A percentile compares a stretch with the other conserved stretches of the same genome.
Conservation (phyloP, 2,888 invertebrate genomes). For the Drosophila prostipennis region DNA sequence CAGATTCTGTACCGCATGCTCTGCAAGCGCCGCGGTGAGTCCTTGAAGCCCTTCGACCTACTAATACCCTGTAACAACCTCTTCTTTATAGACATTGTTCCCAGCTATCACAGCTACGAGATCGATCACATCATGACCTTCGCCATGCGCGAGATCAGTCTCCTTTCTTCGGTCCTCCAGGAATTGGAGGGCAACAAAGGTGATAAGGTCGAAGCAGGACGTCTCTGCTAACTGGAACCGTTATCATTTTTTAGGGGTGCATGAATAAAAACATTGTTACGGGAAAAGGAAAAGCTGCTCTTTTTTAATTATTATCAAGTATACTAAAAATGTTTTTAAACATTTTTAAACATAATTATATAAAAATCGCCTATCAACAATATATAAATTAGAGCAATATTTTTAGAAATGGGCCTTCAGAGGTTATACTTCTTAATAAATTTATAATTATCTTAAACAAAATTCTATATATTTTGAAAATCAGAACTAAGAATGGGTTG, state of each 20-base stretch:
- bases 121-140: slow-evolving; percentile 57
- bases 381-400: too few species aligned
- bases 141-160: slow-evolving; percentile 48
- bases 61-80: neutral
- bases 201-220: slow-evolving; percentile 30
- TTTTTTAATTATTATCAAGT: too few species aligned
- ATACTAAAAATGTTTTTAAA: too few species aligned
- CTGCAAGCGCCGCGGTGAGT: slow-evolving; percentile 76
- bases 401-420: too few species aligned
- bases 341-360: too few species aligned
- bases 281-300: neutral
- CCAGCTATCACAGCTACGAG: slow-evolving; percentile 30
- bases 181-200: slow-evolving; percentile 47
- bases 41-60: neutral
- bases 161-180: slow-evolving; percentile 37
- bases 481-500: neutral
- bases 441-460: too few species aligned
- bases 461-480: too few species aligned
- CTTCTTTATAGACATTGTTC: slow-evolving; percentile 39
- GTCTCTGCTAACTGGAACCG: slow-evolving; percentile 5
- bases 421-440: too few species aligned
- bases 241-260: neutral
- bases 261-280: neutral
- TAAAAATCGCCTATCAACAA: too few species aligned
- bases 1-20: slow-evolving; percentile 78